Evolutionary conservation across 2,113 vertebrate species (phyloP).

Genomic region (Columba janthina): DNA sequence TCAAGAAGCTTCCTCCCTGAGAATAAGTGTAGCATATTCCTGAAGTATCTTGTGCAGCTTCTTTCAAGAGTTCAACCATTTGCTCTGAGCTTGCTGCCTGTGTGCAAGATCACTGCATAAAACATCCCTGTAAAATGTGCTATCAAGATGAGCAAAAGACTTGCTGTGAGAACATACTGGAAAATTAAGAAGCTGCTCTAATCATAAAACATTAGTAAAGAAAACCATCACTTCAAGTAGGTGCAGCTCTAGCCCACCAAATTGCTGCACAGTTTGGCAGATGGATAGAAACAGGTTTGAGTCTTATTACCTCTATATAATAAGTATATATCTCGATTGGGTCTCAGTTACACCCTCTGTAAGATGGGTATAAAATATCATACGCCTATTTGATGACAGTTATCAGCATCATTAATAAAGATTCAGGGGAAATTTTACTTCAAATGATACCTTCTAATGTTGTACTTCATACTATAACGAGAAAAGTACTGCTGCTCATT

Average conservation of each 20-base stretch:
- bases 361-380: neutral
- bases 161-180: neutral
- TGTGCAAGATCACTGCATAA: slow-evolving; percentile 54
- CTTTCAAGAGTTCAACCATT: slow-evolving; percentile 53
- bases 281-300: neutral
- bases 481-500: neutral
- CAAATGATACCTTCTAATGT: neutral
- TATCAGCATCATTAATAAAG: neutral
- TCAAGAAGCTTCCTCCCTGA: slow-evolving; percentile 62
- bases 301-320: neutral
- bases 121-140: slow-evolving; percentile 62
- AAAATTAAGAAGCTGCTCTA: neutral
- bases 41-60: slow-evolving; percentile 58
- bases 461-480: neutral
- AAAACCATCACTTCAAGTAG: neutral
- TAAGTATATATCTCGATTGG: neutral
- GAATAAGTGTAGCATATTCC: neutral
- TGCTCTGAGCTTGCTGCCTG: slow-evolving; percentile 61
- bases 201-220: neutral
- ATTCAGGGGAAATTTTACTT: neutral
- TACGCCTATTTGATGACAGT: neutral
- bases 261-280: neutral
- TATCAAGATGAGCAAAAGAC: neutral
- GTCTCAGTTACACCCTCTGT: neutral
- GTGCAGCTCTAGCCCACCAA: neutral